phyloP scores from a whole-genome alignment of 2,113 vertebrate species.

The Hippotragus niger region DNA sequence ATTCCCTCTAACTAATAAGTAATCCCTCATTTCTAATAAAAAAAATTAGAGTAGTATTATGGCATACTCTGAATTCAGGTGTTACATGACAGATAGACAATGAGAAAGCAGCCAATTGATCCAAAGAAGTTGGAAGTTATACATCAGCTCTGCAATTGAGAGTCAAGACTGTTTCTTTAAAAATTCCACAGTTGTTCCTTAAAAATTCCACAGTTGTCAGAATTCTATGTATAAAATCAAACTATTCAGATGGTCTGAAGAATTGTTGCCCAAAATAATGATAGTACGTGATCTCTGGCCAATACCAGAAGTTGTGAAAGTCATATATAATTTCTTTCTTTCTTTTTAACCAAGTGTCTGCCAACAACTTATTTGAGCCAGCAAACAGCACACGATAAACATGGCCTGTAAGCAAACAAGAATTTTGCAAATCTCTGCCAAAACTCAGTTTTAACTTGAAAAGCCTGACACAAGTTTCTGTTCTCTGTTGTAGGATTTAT shows the following conservation, averaged over 20 bases:
- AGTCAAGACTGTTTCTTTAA: background rate
- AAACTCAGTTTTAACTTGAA: constrained; percentile 36
- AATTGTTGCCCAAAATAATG: background rate
- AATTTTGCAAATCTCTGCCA: constrained; percentile 1
- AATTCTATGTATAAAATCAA: background rate
- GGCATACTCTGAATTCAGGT: background rate
- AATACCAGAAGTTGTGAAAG: background rate
- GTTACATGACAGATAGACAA: background rate
- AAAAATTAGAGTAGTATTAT: background rate
- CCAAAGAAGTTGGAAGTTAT: background rate
- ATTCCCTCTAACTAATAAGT: background rate
- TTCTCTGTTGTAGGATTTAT: constrained; percentile 13
- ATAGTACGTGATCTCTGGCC: background rate
- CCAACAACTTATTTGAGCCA: background rate
- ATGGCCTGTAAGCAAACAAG: background rate
- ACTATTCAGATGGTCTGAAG: background rate
- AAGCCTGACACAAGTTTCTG: background rate
- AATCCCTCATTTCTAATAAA: background rate
- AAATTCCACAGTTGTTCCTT: background rate
- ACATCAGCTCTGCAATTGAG: background rate
- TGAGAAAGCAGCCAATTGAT: background rate
- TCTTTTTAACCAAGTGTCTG: background rate
- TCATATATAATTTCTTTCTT: background rate
- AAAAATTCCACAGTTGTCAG: background rate
- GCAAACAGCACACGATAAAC: constrained; percentile 1